These are phyloP conservation scores for Drosophila pachea DNA, from an alignment of 1,140 invertebrate genomes.

Conservation along the genomic window DNA sequence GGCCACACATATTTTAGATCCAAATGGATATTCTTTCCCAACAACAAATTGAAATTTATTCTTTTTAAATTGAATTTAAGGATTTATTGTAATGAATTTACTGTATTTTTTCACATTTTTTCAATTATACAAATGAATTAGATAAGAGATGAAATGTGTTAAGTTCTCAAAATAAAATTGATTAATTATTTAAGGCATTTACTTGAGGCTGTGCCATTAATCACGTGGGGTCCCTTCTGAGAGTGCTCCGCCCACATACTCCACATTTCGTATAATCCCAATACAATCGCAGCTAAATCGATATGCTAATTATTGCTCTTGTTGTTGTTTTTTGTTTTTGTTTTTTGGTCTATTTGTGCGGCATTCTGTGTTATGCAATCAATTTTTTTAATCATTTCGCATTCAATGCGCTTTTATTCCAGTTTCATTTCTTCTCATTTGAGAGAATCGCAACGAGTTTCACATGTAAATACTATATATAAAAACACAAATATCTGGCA, in stretches of 20 bases:
- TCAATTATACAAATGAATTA: not conserved
- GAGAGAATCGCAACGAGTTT: slow-evolving; percentile 21
- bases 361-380: slow-evolving; percentile 31
- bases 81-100: not conserved
- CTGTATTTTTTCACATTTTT: not conserved
- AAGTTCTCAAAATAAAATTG: not conserved
- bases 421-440: slow-evolving; percentile 14
- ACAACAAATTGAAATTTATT: not conserved
- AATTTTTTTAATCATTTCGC: slow-evolving; percentile 20
- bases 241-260: not conserved
- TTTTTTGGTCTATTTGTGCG: not conserved
- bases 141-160: not conserved
- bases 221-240: too few species aligned
- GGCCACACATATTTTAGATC: too few species aligned
- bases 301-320: slow-evolving; percentile 23
- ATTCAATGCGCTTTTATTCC: slow-evolving; percentile 27
- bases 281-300: not conserved
- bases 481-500: not conserved
- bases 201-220: not conserved
- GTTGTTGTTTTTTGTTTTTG: not conserved
- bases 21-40: too few species aligned
- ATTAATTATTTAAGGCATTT: not conserved
- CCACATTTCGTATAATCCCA: not conserved
- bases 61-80: too few species aligned
- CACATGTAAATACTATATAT: slow-evolving; percentile 37